These are phyloP conservation scores for Oceanodroma tethys DNA, from an alignment of 2,113 vertebrate species.

Conservation along the genomic window DNA sequence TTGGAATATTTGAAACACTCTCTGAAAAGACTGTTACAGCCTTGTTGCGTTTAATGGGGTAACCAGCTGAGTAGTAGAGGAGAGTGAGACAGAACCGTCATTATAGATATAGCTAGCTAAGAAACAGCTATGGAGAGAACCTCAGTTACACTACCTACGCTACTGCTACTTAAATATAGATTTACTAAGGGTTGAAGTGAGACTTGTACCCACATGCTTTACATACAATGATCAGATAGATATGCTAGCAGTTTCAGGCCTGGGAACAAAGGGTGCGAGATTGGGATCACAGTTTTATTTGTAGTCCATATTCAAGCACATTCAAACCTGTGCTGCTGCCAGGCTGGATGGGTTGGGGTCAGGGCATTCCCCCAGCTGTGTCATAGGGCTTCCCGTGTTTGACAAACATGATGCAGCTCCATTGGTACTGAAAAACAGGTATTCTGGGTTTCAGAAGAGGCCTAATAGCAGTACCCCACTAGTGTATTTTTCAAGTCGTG, in stretches of 20 bases:
- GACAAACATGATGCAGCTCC: background rate
- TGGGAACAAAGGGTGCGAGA: background rate
- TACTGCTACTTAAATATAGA: background rate
- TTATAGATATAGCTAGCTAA: background rate
- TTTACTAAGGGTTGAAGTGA: background rate
- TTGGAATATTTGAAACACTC: background rate
- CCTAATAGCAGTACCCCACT: background rate
- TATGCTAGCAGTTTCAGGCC: background rate
- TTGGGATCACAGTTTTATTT: background rate
- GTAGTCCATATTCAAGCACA: background rate
- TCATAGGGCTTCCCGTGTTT: fast-evolving
- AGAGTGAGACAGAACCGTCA: fast-evolving
- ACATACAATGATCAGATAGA: fast-evolving
- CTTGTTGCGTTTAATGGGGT: fast-evolving
- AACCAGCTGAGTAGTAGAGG: background rate
- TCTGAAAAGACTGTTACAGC: background rate
- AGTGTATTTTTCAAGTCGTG: slow-evolving; percentile 14
- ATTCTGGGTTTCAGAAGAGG: background rate
- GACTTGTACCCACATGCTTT: background rate
- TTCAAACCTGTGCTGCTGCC: background rate
- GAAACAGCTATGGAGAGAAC: background rate
- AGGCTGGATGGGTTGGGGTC: fast-evolving
- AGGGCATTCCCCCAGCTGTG: fast-evolving
- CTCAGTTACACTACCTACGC: background rate
- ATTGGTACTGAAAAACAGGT: background rate